Conservation (phyloP, 1,140 invertebrate genomes). For the Glossosoma conforme region DNA sequence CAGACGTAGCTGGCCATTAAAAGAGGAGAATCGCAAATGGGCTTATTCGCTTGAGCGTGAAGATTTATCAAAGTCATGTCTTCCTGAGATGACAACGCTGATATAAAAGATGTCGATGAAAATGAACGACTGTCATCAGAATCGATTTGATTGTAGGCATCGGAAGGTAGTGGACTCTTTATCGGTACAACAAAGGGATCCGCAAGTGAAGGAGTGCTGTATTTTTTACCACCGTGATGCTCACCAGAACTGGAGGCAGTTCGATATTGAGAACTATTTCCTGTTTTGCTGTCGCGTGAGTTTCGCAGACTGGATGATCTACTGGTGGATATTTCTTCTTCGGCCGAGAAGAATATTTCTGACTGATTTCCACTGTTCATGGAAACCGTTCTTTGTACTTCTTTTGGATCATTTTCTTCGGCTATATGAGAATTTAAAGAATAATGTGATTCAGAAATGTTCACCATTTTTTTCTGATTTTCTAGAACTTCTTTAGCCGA, state of each 20-base stretch:
- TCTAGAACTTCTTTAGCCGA: conserved; percentile 11
- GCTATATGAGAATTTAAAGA: conserved; percentile 53
- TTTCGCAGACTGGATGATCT: conserved; percentile 61
- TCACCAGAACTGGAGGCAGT: conserved; percentile 41
- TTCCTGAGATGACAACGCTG: conserved; percentile 89
- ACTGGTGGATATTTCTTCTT: conserved; percentile 71
- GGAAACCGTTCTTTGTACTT: conserved; percentile 77
- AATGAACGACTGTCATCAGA: conserved; percentile 63
- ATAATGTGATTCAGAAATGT: conserved; percentile 57
- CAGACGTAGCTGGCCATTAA: conserved; percentile 92
- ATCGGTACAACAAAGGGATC: conserved; percentile 15
- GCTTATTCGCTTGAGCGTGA: conserved; percentile 92
- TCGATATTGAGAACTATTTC: conserved; percentile 32
- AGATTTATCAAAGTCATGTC: conserved; percentile 90
- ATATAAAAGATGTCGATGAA: conserved; percentile 84
- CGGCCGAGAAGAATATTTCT: conserved; percentile 85
- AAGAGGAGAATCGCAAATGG: conserved; percentile 87
- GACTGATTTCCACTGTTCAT: conserved; percentile 86
- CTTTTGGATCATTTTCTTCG: conserved; percentile 50
- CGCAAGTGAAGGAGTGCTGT: conserved; percentile 23
- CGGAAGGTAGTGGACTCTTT: conserved; percentile 19
- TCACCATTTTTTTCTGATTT: conserved; percentile 40
- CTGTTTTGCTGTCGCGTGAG: conserved; percentile 48
- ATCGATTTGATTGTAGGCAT: conserved; percentile 37
- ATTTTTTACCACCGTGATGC: conserved; percentile 31